Base-by-base conservation (phyloP, 2,888 invertebrate species). In the Pogonocherus hispidulus region DNA sequence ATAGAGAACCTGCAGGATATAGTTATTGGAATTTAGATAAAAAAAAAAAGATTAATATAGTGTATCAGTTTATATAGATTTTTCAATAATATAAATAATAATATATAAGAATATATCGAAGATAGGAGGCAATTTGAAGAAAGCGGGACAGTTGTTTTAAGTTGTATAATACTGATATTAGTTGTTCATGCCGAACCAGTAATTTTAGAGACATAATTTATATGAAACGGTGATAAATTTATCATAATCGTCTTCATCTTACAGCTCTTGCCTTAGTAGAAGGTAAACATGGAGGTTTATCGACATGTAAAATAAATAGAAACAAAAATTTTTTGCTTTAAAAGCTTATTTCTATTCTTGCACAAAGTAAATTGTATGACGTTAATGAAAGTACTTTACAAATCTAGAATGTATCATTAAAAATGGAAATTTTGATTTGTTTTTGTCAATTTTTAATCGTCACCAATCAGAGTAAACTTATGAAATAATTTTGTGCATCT, bases 1-100 rank as follows among this genome's bases (percentile, higher is more conserved):
- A 35, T 46, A 27, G 16, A 47, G 47, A 47, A 47, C 46, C 49
- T 60, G 18, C 32, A 14, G 51, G 35, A 23, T n/a, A 6, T 51
- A 51, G 44, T 20, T 32, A 46, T 19, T n/a, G 27, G 27, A 5
- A 51, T 9, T 23, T 62, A 37, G 35, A 62, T 41, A 51, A 47
- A 35, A 49, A 59, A 19, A 44, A 46, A 27, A 19, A 55, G 37
- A 20, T 14, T 56, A 56, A 37, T 37, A 62, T 62, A 62, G 62
- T 37, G 27, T 51, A 51, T 37, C 51, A 62, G 62, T 35, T 49
- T 62, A 62, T 62, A 62, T 62, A 62, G 51, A 62, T 41, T 49
- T 55, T 62, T 62, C 62, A 62, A 62, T 62, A 59, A 59, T 27
- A 27, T 27, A 27, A 5, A 27, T 37, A 11, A 11, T 41, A 41